Base-by-base conservation (phyloP, 2,888 invertebrate genomes). In the Aleiodes alternator region DNA sequence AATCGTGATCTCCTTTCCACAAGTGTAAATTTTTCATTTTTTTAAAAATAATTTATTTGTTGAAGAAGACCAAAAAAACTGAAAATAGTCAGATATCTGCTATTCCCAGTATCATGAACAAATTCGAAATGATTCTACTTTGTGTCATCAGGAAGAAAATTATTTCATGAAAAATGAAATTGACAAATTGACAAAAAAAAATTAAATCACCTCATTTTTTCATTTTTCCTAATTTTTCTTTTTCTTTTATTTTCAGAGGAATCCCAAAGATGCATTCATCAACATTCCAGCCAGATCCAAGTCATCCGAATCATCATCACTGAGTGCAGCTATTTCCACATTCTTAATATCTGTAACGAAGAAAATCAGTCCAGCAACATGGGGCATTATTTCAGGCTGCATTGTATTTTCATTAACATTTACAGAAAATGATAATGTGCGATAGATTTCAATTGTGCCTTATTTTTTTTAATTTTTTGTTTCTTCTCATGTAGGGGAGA, bases 371-470 rank as follows among this genome's bases (percentile, higher is more conserved):
- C 80, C 80, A 66, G 79, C 80, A 29, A 69, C 77, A 4, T 29
- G 76, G 16, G 80, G 80, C 9, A 80, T 80, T 48, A 68, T 79
- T 7, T 73, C 76, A 23, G 80, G 80, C 9, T 80, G 77, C 59
- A 61, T 80, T 29, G 80, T 77, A 12, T 80, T 80, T 69, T 69
- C 79, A 31, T 55, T 80, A 61, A 80, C 80, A 5, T 80, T 80
- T 16, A 79, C 80, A 29, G 80, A 80, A 59, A 78, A 79, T 11
- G 73, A 77, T 57, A 73, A 77, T 68, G 77, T 77, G 29, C 75
- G 9, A 76, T 23, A 23, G 23, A 23, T 23, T 23, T 23, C 1
- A 23, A 23, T 23, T 23, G 23, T 23, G 23, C 2, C 23, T 23
- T 23, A 23, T 23, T 23, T 23, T 23, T 23, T 23, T 23, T 2